phyloP scores from a whole-genome alignment of 2,113 vertebrate species.

The Cricetomys ansorgei region DNA sequence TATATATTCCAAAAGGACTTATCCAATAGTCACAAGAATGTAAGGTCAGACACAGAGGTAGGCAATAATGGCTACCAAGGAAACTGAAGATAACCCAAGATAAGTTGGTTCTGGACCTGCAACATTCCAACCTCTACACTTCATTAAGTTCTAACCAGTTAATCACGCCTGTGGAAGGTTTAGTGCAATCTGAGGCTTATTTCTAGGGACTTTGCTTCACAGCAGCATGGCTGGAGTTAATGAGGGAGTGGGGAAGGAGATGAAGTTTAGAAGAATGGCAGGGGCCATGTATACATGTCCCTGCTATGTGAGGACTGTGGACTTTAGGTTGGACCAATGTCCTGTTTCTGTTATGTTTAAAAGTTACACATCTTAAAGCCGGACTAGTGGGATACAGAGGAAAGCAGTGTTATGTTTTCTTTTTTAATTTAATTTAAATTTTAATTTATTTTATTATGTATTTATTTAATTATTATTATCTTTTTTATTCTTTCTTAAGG shows the following conservation, averaged over 20 bases:
- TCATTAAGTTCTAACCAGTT: neutral
- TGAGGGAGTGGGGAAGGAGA: neutral
- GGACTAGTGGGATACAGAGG: neutral
- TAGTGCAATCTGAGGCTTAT: neutral
- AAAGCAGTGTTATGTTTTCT: slow-evolving; percentile 15
- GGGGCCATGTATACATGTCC: neutral
- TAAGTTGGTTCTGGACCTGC: neutral
- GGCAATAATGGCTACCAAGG: neutral
- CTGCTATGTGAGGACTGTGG: neutral
- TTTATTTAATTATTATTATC: too few relatives aligned
- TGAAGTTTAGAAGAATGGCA: neutral
- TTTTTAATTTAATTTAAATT: too few relatives aligned
- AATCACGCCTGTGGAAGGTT: neutral
- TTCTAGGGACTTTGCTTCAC: neutral
- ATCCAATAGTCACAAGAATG: neutral
- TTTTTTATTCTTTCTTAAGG: slow-evolving; percentile 4
- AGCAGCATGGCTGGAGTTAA: neutral
- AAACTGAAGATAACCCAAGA: neutral
- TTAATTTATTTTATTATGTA: too few relatives aligned
- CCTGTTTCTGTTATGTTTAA: neutral
- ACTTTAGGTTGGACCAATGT: neutral
- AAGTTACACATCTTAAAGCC: neutral
- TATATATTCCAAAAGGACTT: neutral
- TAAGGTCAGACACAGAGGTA: neutral
- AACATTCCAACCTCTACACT: neutral